Evolutionary conservation across 2,797 vertebrate genomes (phyloP).

Genomic region (Pseudochirops cupreus): DNA sequence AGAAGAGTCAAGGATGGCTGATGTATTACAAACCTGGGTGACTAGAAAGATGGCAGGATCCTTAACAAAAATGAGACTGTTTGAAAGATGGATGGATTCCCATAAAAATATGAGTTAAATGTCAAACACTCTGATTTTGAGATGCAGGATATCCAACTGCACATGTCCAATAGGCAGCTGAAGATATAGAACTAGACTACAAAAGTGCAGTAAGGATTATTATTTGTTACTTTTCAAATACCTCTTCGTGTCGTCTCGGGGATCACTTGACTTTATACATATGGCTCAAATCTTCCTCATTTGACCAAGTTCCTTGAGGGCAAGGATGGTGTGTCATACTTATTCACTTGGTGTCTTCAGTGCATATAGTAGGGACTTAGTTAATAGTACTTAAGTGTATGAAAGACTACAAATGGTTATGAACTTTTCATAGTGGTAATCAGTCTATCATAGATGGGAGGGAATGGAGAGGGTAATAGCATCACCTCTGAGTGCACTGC

Average conservation of each 20-base stretch:
- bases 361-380: not conserved
- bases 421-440: not conserved
- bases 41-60: not conserved
- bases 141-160: not conserved
- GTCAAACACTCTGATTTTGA: not conserved
- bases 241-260: not conserved
- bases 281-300: not conserved
- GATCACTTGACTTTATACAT: not conserved
- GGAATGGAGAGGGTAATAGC: not conserved
- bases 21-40: not conserved
- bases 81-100: not conserved
- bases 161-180: not conserved
- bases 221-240: not conserved
- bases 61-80: not conserved
- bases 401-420: not conserved
- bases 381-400: not conserved
- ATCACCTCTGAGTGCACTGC: not conserved
- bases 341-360: not conserved
- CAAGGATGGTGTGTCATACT: not conserved
- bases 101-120: not conserved
- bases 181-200: not conserved
- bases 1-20: not conserved
- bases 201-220: not conserved
- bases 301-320: not conserved
- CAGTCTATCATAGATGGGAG: not conserved